phyloP scores from a whole-genome alignment of 2,113 vertebrate genomes.

The Odontesthes bonariensis region DNA sequence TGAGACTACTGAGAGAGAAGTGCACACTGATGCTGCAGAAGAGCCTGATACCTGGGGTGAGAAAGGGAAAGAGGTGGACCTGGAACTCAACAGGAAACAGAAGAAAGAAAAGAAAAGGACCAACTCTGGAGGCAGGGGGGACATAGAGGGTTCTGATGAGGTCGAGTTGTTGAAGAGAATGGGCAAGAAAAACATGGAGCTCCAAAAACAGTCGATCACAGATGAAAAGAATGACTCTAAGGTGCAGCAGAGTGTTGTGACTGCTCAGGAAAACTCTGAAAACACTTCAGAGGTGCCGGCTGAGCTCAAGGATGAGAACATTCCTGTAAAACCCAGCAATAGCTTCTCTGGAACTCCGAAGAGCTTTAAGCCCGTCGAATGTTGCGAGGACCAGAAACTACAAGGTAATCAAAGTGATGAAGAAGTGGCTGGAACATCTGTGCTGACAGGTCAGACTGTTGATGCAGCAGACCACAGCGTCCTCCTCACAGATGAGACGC shows the following conservation, averaged over 20 bases:
- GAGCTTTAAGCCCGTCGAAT: background rate
- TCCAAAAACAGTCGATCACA: background rate
- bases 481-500: background rate
- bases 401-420: background rate
- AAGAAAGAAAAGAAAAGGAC: background rate
- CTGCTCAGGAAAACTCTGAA: background rate
- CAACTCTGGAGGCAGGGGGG: background rate
- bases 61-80: background rate
- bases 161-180: too few species aligned
- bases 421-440: background rate
- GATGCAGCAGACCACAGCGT: slow-evolving; percentile 19
- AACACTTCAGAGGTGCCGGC: slow-evolving; percentile 1
- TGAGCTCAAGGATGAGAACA: slow-evolving; percentile 10
- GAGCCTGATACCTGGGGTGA: too few species aligned
- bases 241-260: background rate
- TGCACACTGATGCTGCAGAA: background rate
- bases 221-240: background rate
- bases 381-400: background rate
- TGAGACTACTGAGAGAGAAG: slow-evolving; percentile 12
- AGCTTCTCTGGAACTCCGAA: background rate
- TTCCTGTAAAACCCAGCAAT: background rate
- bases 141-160: background rate
- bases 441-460: background rate
- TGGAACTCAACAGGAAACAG: background rate
- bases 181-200: background rate